A percentile compares a stretch with the other conserved stretches of the same genome.
phyloP scores from a whole-genome alignment of 2,888 invertebrate species.

The Deilephila porcellus region DNA sequence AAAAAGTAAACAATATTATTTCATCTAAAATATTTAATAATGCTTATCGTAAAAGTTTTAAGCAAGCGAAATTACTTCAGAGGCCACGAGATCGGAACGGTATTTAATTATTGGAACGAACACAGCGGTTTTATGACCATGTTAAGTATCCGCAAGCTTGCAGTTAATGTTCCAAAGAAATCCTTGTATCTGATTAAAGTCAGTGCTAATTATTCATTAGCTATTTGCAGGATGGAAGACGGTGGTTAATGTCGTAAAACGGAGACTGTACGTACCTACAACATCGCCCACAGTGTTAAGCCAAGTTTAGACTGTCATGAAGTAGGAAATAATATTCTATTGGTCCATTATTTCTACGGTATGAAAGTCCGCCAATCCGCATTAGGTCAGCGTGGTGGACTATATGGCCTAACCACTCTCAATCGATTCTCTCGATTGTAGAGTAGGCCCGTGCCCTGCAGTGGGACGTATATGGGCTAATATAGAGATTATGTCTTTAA shows the following conservation, averaged over 20 bases:
- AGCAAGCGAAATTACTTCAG: not conserved
- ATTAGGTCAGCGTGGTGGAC: too few relatives aligned
- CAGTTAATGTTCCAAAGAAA: slow-evolving; percentile 18
- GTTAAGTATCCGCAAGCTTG: slow-evolving; percentile 8
- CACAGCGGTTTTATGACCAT: slow-evolving; percentile 1
- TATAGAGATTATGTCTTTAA: too few relatives aligned
- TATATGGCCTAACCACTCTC: too few relatives aligned
- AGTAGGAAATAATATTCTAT: too few relatives aligned
- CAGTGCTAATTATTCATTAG: slow-evolving; percentile 36
- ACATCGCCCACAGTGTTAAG: not conserved
- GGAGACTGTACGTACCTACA: not conserved
- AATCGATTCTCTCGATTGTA: too few relatives aligned
- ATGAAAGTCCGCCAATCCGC: too few relatives aligned
- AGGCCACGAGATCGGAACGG: not conserved
- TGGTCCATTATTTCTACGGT: too few relatives aligned
- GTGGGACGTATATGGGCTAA: too few relatives aligned
- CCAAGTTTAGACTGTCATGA: not conserved
- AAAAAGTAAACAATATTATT: too few relatives aligned
- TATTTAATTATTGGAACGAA: slow-evolving; percentile 17
- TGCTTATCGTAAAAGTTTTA: not conserved
- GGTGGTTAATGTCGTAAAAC: slow-evolving; percentile 34
- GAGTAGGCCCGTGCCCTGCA: too few relatives aligned
- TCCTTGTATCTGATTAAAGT: slow-evolving; percentile 27
- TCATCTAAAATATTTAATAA: not conserved
- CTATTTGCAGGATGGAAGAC: slow-evolving; percentile 34